A percentile compares a stretch with the other conserved stretches of the same genome.
Conservation (phyloP, 2,113 vertebrate genomes). For the Megaceryle torquata region DNA sequence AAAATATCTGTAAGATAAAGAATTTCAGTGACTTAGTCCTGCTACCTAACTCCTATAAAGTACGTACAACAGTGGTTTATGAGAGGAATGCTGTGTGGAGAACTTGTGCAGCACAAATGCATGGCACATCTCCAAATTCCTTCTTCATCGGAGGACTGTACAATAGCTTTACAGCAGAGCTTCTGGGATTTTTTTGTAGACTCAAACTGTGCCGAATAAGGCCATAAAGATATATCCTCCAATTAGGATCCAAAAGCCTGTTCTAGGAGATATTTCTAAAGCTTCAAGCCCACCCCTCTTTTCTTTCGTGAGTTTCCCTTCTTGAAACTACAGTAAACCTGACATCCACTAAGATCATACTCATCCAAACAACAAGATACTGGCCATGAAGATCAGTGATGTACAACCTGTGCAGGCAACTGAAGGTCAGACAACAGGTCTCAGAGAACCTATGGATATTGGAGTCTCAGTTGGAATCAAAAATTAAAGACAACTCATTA, state of each 20-base stretch:
- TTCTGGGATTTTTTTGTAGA: background rate
- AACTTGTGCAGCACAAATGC: background rate
- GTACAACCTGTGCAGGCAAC: background rate
- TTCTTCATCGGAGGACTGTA: background rate
- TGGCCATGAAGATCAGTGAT: background rate
- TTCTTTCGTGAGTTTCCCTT: background rate
- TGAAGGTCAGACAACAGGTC: background rate
- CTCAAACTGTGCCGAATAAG: background rate
- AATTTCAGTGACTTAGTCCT: background rate
- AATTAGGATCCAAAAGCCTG: background rate
- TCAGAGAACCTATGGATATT: background rate
- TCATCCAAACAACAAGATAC: background rate
- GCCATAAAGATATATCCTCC: background rate
- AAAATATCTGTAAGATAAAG: background rate
- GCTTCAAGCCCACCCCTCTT: background rate
- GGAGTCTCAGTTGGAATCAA: background rate
- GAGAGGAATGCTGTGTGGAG: background rate
- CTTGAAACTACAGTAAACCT: background rate
- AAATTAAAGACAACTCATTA: background rate
- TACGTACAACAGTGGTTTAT: background rate
- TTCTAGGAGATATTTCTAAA: background rate
- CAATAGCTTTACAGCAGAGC: background rate
- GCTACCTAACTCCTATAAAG: background rate
- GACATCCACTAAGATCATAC: background rate
- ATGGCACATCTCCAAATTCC: background rate